Percentiles rank a stretch among this genome's conserved stretches.
phyloP scores from a whole-genome alignment of 2,888 invertebrate genomes.

The Mesorhabditis spiculigera region DNA sequence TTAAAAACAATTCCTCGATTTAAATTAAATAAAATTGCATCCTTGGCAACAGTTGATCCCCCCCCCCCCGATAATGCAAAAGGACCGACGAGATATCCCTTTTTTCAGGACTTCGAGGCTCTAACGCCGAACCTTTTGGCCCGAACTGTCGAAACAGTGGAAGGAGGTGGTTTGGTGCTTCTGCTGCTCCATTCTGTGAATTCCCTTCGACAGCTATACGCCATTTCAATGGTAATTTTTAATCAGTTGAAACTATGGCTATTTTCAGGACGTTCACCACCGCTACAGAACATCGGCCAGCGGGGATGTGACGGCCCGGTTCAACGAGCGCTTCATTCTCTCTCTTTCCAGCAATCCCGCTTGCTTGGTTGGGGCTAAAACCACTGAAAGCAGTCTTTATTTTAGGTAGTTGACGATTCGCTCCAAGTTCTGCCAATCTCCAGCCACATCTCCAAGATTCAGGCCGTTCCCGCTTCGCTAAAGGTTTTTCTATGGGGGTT shows the following conservation, averaged over 20 bases:
- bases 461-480: slow-evolving; percentile 50
- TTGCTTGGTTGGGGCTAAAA: background rate
- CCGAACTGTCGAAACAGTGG: slow-evolving; percentile 93
- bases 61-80: background rate
- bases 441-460: slow-evolving; percentile 78
- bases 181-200: slow-evolving; percentile 79
- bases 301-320: slow-evolving; percentile 82
- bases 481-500: slow-evolving; percentile 18
- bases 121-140: slow-evolving; percentile 93
- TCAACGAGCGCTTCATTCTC: slow-evolving; percentile 90
- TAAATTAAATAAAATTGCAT: slow-evolving; percentile 2
- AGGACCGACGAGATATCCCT: background rate
- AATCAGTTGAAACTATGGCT: slow-evolving; percentile 4
- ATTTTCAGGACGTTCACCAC: slow-evolving; percentile 80
- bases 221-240: slow-evolving; percentile 77
- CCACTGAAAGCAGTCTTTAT: background rate
- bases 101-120: slow-evolving; percentile 84
- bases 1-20: slow-evolving; percentile 11
- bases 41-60: background rate
- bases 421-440: slow-evolving; percentile 86
- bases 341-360: slow-evolving; percentile 77
- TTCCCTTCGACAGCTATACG: slow-evolving; percentile 87
- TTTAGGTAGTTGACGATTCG: slow-evolving; percentile 85
- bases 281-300: slow-evolving; percentile 91
- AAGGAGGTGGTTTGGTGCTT: slow-evolving; percentile 84